A percentile compares a stretch with the other conserved stretches of the same genome.
Conservation (phyloP, 2,797 vertebrate genomes). For the Tauraco hartlaubi region DNA sequence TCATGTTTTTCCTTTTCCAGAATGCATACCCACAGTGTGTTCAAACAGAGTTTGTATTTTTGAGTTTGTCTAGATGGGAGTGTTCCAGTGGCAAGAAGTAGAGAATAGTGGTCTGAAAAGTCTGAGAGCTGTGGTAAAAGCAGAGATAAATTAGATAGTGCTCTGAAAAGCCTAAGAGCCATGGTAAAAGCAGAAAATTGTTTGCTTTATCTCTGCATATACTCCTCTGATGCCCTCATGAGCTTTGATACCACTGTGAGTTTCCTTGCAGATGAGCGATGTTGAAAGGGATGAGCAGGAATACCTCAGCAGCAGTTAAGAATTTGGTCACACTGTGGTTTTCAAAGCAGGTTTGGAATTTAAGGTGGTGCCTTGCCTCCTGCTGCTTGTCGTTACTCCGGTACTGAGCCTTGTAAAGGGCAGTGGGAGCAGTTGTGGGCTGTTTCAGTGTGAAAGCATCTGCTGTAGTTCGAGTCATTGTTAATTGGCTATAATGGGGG, state of each 20-base stretch:
- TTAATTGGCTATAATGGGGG: background rate
- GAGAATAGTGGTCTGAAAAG: background rate
- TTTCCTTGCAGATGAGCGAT: background rate
- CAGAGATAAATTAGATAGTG: background rate
- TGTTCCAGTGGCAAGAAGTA: background rate
- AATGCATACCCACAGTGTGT: background rate
- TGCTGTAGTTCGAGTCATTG: accelerated
- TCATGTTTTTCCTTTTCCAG: background rate
- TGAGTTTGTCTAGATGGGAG: background rate
- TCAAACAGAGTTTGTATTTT: background rate
- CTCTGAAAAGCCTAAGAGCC: background rate
- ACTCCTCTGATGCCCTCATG: background rate
- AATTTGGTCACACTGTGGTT: background rate
- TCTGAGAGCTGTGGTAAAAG: background rate
- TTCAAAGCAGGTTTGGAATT: background rate
- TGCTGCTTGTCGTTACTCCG: background rate
- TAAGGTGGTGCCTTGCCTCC: background rate
- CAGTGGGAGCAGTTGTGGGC: background rate
- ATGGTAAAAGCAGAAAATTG: background rate
- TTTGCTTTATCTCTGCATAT: background rate
- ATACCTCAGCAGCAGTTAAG: background rate
- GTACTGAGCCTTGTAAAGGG: background rate
- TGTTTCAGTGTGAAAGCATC: background rate
- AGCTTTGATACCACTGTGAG: background rate
- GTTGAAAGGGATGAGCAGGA: background rate